Base-by-base conservation (phyloP, 2,113 vertebrate genomes). In the Erythrolamprus reginae region DNA sequence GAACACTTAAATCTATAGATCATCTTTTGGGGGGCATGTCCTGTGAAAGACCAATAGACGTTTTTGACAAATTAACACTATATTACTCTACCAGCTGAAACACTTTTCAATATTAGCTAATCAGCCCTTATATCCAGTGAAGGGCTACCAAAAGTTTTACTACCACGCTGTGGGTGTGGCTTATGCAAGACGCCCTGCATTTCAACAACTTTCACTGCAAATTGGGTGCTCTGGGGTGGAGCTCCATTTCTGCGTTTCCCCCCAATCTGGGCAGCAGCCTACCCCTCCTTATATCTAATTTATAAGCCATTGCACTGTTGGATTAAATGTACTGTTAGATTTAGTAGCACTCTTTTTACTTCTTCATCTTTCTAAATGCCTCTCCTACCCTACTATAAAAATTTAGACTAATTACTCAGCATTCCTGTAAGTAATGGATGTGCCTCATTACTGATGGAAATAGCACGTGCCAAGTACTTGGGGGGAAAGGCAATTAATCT, bases 341-440 rank as follows among this genome's bases (percentile, higher is more conserved):
- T 91, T 88, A 91, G 83, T 84, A 91, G 21, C 52, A 82, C 38
- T 70, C 17, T 55, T 89, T 92, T 89, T 83, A 83, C 26, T 23
- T 84, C 82, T 55, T 88, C 56, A 61, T 91, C 86, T 88, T 15
- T 89, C 26, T 86, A 95, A 93, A n/a, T 93, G 91, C 92, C 77
- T 92, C 4, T 82, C 89, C 89, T 33, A 77, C 42, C 50, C 17
- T 82, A 89, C 86, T 56, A 83, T 89, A 92, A 89, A 86, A 21
- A 28, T 61, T 19, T 89, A 83, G 65, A 86, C 56, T 91, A 91
- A 94, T 92, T 87, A 92, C 70, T 89, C 38, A 88, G 82, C 87
- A 88, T 83, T 91, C 91, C 91, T 91, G 48, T 89, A 94, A 94
- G 55, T 77, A 77, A 93, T 90, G 89, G 17, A 51, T 51, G 91